Conservation (phyloP, 2,113 vertebrate species). For the Xyliphius kryptos region DNA sequence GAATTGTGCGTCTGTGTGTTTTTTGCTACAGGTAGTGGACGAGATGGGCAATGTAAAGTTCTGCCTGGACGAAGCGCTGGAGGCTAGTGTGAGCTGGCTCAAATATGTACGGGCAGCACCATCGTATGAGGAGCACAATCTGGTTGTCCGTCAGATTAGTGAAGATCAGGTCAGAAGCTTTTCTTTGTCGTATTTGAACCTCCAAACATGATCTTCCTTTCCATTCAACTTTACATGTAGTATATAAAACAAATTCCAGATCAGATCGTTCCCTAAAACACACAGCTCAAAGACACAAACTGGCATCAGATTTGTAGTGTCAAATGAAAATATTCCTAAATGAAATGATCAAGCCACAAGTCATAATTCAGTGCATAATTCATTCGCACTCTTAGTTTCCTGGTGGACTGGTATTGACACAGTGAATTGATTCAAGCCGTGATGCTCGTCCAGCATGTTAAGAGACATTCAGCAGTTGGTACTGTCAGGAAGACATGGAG, state of each 20-base stretch:
- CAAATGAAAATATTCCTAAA: not conserved
- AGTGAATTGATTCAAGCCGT: not conserved
- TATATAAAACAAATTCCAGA: too few relatives aligned
- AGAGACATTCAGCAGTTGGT: conserved; percentile 33
- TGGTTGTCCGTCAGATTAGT: conserved; percentile 75
- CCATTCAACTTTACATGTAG: too few relatives aligned
- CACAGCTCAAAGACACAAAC: not conserved
- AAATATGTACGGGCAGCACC: conserved; percentile 84
- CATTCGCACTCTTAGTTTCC: not conserved
- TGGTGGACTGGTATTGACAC: conserved; percentile 19
- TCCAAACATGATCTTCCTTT: too few relatives aligned
- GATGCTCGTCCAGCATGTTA: not conserved
- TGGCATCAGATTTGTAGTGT: conserved; percentile 1
- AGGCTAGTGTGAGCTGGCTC: conserved; percentile 79
- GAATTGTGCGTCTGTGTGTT: conserved; percentile 16
- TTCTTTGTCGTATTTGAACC: too few relatives aligned
- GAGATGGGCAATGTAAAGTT: conserved; percentile 81
- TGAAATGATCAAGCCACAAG: too few relatives aligned
- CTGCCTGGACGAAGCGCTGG: conserved; percentile 66
- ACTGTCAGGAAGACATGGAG: conserved; percentile 26
- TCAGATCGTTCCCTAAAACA: too few relatives aligned
- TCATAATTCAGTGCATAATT: too few relatives aligned
- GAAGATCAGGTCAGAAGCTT: conserved; percentile 81
- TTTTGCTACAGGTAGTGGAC: conserved; percentile 74
- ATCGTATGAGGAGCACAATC: conserved; percentile 85